phyloP scores from a whole-genome alignment of 2,113 vertebrate genomes.

The Microtus ochrogaster region DNA sequence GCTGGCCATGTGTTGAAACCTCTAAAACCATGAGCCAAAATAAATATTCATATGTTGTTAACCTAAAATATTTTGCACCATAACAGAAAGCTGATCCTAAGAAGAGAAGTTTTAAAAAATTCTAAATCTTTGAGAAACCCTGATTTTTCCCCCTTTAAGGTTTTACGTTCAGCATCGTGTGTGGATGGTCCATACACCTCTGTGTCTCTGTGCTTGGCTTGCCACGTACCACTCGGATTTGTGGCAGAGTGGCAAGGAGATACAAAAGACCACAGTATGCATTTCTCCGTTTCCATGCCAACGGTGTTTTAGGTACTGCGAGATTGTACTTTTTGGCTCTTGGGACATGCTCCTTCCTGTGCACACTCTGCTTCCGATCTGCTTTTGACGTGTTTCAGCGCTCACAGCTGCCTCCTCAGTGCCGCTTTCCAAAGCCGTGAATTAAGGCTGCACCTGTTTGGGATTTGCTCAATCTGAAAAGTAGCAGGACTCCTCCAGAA shows the following conservation, averaged over 20 bases:
- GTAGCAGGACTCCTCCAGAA: slow-evolving; percentile 50
- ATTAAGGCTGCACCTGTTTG: slow-evolving; percentile 71
- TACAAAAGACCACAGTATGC: background rate
- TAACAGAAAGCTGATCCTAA: background rate
- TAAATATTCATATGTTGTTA: background rate
- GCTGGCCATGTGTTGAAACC: background rate
- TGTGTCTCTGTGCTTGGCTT: background rate
- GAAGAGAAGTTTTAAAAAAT: slow-evolving; percentile 31
- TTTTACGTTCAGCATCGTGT: background rate
- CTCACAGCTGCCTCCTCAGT: background rate
- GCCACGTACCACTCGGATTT: background rate
- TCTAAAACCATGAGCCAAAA: background rate
- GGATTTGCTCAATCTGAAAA: slow-evolving; percentile 71
- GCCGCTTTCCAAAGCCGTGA: background rate
- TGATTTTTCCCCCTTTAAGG: background rate
- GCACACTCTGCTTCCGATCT: background rate
- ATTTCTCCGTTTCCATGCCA: background rate
- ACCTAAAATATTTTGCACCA: background rate
- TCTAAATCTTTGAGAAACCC: background rate
- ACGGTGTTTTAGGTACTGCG: background rate
- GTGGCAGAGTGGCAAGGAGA: background rate
- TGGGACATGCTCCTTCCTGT: background rate
- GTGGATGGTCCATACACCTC: background rate
- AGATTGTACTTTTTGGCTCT: background rate
- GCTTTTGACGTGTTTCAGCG: background rate